Conservation (phyloP, 2,888 invertebrate genomes). For the Rhamphomyia laevipes region DNA sequence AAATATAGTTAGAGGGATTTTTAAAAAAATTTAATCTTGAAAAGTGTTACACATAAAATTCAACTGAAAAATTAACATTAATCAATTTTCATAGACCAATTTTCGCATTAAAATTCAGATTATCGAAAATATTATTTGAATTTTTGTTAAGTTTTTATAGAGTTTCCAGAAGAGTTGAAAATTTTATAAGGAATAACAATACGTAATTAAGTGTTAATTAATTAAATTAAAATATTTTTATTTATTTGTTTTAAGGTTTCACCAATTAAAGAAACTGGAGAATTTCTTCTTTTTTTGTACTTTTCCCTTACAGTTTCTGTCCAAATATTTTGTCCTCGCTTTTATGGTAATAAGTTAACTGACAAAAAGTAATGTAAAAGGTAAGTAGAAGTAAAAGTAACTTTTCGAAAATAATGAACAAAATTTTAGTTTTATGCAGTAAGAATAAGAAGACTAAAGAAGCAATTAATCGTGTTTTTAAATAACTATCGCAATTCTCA, state of each 20-base stretch:
- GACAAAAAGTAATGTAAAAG: slow-evolving; percentile 21
- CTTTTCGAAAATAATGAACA: no score
- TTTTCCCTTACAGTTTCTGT: slow-evolving; percentile 19
- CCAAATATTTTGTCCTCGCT: slow-evolving; percentile 30
- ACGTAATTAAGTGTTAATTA: neutral
- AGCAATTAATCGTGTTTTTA: no score
- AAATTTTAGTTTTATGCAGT: no score
- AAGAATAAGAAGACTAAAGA: no score
- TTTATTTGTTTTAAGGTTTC: slow-evolving; percentile 6
- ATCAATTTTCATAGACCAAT: no score
- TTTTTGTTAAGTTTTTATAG: neutral
- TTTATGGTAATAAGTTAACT: slow-evolving; percentile 27
- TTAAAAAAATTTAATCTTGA: no score
- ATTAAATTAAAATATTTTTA: neutral
- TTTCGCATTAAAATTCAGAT: no score
- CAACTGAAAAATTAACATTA: no score
- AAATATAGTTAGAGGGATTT: no score
- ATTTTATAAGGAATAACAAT: slow-evolving; percentile 1
- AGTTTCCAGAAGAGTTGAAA: neutral
- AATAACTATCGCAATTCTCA: no score
- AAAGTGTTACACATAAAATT: no score
- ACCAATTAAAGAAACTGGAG: neutral
- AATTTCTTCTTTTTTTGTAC: slow-evolving; percentile 1
- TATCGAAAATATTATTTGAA: neutral
- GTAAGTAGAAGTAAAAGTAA: no score